Conservation (phyloP, 1,140 invertebrate species). For the Ips typographus region DNA sequence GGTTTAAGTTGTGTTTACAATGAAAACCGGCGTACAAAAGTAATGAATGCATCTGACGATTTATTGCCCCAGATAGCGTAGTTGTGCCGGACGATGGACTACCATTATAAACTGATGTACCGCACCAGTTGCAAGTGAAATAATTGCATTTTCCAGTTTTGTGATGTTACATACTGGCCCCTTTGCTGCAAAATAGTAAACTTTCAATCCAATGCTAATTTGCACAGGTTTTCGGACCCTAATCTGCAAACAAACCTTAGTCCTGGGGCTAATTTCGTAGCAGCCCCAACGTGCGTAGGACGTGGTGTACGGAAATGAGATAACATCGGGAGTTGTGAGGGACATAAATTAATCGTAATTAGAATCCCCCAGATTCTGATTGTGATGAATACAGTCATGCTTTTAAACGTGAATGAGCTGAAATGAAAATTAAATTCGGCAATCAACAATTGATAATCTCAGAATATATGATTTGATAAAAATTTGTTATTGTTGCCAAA, state of each 20-base stretch:
- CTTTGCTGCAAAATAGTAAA: neutral
- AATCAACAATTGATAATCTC: too few species aligned
- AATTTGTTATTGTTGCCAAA: too few species aligned
- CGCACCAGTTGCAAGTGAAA: too few species aligned
- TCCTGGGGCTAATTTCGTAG: neutral
- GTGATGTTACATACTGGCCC: too few species aligned
- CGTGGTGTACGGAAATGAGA: neutral
- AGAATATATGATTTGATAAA: too few species aligned
- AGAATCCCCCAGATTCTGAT: neutral
- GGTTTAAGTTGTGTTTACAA: too few species aligned
- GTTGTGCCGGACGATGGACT: neutral
- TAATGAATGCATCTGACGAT: neutral
- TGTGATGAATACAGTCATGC: too few species aligned
- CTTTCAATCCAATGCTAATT: neutral
- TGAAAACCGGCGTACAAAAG: too few species aligned
- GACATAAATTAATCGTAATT: constrained; percentile 1
- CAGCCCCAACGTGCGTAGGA: neutral
- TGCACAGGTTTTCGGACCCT: neutral
- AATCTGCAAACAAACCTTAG: neutral
- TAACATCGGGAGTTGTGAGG: constrained; percentile 5
- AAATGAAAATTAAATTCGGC: too few species aligned
- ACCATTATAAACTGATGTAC: neutral
- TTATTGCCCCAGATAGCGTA: neutral
- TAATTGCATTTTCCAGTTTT: too few species aligned
- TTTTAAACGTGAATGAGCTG: too few species aligned